Evolutionary conservation across 64 coral and sea anemone species (phyloP).

Genomic region (Pocillopora verrucosa): DNA sequence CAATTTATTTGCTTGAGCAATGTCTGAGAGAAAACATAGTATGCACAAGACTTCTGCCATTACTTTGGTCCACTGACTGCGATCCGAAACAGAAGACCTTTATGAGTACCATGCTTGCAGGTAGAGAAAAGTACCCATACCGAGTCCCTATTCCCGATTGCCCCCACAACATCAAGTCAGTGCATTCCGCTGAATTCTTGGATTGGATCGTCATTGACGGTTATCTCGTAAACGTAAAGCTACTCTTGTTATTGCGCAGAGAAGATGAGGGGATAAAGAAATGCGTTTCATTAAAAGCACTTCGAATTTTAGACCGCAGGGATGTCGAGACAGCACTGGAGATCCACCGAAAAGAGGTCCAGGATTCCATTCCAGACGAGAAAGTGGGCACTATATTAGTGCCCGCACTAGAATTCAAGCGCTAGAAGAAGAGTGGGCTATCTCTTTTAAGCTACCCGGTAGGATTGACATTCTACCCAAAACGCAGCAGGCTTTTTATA

Average conservation of each 20-base stretch:
- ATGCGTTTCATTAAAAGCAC: too few species aligned
- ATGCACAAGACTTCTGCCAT: too few species aligned
- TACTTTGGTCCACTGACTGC: too few species aligned
- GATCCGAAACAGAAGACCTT: too few species aligned
- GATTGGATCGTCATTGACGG: constrained; percentile 62
- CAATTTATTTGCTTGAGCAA: too few species aligned
- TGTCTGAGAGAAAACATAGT: too few species aligned
- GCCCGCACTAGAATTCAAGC: constrained; percentile 56
- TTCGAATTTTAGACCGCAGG: constrained; percentile 43
- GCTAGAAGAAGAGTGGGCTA: constrained; percentile 33
- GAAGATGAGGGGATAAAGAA: constrained; percentile 36
- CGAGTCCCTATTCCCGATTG: constrained; percentile 55
- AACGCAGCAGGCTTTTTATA: constrained; percentile 43
- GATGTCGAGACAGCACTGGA: constrained; percentile 51
- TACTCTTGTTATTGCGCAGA: constrained; percentile 44
- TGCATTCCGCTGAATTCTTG: constrained; percentile 39
- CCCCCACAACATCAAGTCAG: constrained; percentile 69
- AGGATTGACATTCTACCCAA: constrained; percentile 52
- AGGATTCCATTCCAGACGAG: constrained; percentile 36
- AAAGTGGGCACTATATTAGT: constrained; percentile 42
- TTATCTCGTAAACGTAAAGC: constrained; percentile 52
- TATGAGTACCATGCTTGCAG: constrained; percentile 47
- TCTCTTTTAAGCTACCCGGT: constrained; percentile 37
- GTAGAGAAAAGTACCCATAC: constrained; percentile 41
- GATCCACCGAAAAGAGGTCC: constrained; percentile 27